Base-by-base conservation (phyloP, 2,113 vertebrate species). In the Corythoichthys intestinalis region DNA sequence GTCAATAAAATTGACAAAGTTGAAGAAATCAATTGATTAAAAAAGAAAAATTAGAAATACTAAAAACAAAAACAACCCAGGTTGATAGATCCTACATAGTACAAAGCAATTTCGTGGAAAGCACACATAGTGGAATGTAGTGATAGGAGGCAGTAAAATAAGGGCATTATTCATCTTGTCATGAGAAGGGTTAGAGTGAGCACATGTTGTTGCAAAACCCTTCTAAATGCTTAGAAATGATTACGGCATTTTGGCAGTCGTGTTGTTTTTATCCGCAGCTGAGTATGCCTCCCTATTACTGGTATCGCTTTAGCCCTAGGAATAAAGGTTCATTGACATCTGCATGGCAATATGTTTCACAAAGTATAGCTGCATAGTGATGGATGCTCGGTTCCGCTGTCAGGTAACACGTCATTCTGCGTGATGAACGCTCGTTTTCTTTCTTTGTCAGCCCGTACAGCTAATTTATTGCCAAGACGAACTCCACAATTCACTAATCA, bases 181-280 rank as follows among this genome's bases (percentile, higher is more conserved):
- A 67, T 65, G 61, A 62, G 15, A 70, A 77, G 47, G 71, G 44
- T 28, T 28, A 28, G 20, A 28, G 68, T 17, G 14, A 68, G 39
- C 9, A 14, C 1, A 0, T 20, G 35, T 35, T 67, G 48, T 69
- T 77, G 65, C 53, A 73, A 75, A 76, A 73, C 39, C 34, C 72
- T 67, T 61, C 67, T 65, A 62, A 71, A 78, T 53, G 46, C 34
- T 62, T 35, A 56, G 62, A 74, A 66, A 53, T 20, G 71, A 76
- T 68, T 73, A 66, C 69, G 78, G 66, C 68, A 76, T 71, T 66
- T 73, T 84, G 73, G 73, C 76, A 46, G 28, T 6, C 1, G 52
- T 37, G 50, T 44, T 76, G 69, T 78, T 79, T 80, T 72, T 47
- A 37, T 11, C 34, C 47, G 68, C 75, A 81, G 69, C 71, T 64